phyloP scores from a whole-genome alignment of 2,888 invertebrate species.

The Diabrotica balteata region DNA sequence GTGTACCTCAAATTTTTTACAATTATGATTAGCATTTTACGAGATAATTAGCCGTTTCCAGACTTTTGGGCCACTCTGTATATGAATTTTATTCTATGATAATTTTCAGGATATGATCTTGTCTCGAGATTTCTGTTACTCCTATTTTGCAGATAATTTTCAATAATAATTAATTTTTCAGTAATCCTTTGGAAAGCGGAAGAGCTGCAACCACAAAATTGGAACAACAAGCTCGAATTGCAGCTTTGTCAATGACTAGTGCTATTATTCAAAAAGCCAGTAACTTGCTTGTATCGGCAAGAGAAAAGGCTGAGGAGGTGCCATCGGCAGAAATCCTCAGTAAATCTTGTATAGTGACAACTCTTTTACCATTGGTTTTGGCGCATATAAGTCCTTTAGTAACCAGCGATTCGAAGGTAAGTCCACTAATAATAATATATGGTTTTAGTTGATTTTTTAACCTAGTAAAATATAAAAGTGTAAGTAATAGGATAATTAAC shows the following conservation, averaged over 20 bases:
- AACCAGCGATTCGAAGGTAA: slow-evolving; percentile 82
- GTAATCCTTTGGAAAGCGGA: slow-evolving; percentile 58
- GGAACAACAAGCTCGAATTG: slow-evolving; percentile 69
- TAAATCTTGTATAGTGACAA: slow-evolving; percentile 70
- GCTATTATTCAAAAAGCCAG: slow-evolving; percentile 80
- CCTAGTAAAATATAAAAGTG: too few relatives aligned
- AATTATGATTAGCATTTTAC: too few relatives aligned
- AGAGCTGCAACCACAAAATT: slow-evolving; percentile 54
- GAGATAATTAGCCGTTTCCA: too few relatives aligned
- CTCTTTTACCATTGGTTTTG: slow-evolving; percentile 82
- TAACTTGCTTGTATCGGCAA: slow-evolving; percentile 77
- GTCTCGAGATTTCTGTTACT: too few relatives aligned
- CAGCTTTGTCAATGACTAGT: slow-evolving; percentile 78
- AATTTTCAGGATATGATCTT: too few relatives aligned
- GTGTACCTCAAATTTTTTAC: too few relatives aligned
- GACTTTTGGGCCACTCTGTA: too few relatives aligned
- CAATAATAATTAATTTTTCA: slow-evolving; percentile 39
- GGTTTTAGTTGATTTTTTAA: too few relatives aligned
- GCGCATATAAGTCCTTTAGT: slow-evolving; percentile 85
- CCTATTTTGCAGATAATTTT: too few relatives aligned
- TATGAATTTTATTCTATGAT: too few relatives aligned
- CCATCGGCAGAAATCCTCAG: slow-evolving; percentile 65
- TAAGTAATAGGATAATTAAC: too few relatives aligned
- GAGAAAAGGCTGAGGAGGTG: slow-evolving; percentile 73
- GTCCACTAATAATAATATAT: slow-evolving; percentile 19